Base-by-base conservation (phyloP, 2,797 vertebrate species). In the Hippocampus kuda region DNA sequence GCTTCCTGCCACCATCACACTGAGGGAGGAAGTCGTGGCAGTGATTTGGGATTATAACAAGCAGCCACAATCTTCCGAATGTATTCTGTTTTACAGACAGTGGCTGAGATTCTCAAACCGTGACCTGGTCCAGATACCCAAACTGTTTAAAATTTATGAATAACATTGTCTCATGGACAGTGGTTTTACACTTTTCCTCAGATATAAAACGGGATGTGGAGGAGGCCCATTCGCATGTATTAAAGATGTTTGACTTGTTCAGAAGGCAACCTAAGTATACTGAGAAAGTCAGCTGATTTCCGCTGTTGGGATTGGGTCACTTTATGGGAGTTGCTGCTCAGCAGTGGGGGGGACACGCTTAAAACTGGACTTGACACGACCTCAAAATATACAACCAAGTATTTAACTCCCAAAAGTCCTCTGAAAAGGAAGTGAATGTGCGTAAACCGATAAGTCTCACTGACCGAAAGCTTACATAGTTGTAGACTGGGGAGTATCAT, bases 371-470 rank as follows among this genome's bases (percentile, higher is more conserved):
- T 65, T 46, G 42, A 74, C 66, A 5, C 66, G 34, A 67, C 24
- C 66, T 72, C 8, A 66, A 68, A 76, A 74, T 48, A 74, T 67
- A 61, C 41, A 70, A 62, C 67, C 56, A 48, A 78, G 64, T 61
- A 44, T 77, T 72, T 81, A 68, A 80, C 73, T 81, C 69, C 66
- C 67, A 16, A 69, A 69, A 76, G 71, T 74, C 76, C 71, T 74
- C 74, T 68, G 15, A 72, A 79, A 51, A 84, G 75, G 75, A 75
- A 67, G 72, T 77, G 68, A 80, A 68, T 69, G 57, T 70, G 78
- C 76, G 72, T 78, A 72, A 80, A 85, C 70, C 4, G 81, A 81
- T 71, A 79, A 72, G 75, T 78, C 68, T 72, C 67, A 76, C 62
- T 72, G 73, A 77, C 73, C 53, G 65, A 68, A 65, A 66, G 68